A percentile compares a stretch with the other conserved stretches of the same genome.
Evolutionary conservation across 2,888 invertebrate genomes (phyloP).

Genomic region (Spisula subtruncata): DNA sequence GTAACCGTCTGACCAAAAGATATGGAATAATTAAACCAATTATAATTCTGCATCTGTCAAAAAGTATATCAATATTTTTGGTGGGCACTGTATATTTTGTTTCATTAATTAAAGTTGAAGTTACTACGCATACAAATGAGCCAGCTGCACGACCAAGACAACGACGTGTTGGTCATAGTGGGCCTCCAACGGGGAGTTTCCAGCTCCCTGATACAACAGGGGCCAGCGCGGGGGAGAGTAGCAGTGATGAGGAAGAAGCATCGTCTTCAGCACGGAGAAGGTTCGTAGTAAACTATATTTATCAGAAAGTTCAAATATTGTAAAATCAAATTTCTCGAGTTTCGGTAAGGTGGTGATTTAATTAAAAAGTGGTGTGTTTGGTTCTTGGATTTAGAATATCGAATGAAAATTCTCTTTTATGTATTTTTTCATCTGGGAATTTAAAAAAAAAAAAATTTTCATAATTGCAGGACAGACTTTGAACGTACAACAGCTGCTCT

Average conservation of each 20-base stretch:
- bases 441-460: too few species aligned
- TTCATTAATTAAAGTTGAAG: not conserved
- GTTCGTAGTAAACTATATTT: not conserved
- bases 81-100: not conserved
- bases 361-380: too few species aligned
- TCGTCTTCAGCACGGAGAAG: not conserved
- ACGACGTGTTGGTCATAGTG: conserved; percentile 79
- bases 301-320: too few species aligned
- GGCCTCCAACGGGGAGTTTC: conserved; percentile 82
- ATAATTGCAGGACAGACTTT: conserved; percentile 65
- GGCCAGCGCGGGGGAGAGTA: conserved; percentile 65
- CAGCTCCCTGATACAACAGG: conserved; percentile 70
- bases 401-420: too few species aligned
- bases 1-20: too few species aligned
- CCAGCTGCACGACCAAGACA: conserved; percentile 51
- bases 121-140: not conserved
- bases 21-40: too few species aligned
- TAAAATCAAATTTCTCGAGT: too few species aligned
- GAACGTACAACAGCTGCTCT: conserved; percentile 83
- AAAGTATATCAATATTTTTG: too few species aligned
- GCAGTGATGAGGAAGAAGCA: conserved; percentile 69
- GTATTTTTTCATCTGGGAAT: too few species aligned
- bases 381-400: too few species aligned
- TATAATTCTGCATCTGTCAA: too few species aligned
- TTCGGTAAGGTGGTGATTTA: too few species aligned